Percentiles rank a stretch among this genome's conserved stretches.
phyloP scores from a whole-genome alignment of 2,888 invertebrate genomes.

The Lepidocyrtoides sp. region DNA sequence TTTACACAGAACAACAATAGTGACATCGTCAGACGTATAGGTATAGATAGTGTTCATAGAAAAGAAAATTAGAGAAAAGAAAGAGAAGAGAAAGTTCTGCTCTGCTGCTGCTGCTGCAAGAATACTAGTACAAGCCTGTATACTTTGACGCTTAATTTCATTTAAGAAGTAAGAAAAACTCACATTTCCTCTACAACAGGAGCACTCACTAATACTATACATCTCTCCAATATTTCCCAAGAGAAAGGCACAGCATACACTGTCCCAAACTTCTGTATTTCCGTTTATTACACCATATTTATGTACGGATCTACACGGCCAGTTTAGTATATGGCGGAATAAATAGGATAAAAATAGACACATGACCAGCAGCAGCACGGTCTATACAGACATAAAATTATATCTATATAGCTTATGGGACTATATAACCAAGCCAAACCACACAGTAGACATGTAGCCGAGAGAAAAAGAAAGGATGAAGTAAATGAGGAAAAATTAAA shows the following conservation, averaged over 20 bases:
- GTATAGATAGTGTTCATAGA: neutral
- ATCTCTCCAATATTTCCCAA: slow-evolving; percentile 58
- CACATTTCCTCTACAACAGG: neutral
- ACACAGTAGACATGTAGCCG: neutral
- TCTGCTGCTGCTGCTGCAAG: too few species aligned
- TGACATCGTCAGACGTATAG: neutral
- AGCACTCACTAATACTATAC: neutral
- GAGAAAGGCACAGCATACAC: slow-evolving; percentile 35
- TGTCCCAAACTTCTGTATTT: slow-evolving; percentile 11
- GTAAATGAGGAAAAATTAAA: slow-evolving; percentile 45
- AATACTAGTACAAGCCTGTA: neutral
- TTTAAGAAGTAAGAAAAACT: slow-evolving; percentile 41
- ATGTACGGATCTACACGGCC: slow-evolving; percentile 1
- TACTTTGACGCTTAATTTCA: slow-evolving; percentile 52
- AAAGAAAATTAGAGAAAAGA: neutral
- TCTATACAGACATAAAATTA: neutral
- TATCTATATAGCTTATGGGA: too few species aligned
- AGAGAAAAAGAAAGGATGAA: slow-evolving; percentile 49
- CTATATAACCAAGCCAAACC: neutral
- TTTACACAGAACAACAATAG: slow-evolving; percentile 6
- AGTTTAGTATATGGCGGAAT: neutral
- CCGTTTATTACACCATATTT: slow-evolving; percentile 27
- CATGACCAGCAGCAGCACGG: neutral
- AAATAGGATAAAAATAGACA: neutral
- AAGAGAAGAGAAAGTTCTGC: slow-evolving; percentile 1